Evolutionary conservation across 2,113 vertebrate genomes (phyloP), one percentile per base, ranked within the genome.

Genomic region (Coracopsis vasa): DNA sequence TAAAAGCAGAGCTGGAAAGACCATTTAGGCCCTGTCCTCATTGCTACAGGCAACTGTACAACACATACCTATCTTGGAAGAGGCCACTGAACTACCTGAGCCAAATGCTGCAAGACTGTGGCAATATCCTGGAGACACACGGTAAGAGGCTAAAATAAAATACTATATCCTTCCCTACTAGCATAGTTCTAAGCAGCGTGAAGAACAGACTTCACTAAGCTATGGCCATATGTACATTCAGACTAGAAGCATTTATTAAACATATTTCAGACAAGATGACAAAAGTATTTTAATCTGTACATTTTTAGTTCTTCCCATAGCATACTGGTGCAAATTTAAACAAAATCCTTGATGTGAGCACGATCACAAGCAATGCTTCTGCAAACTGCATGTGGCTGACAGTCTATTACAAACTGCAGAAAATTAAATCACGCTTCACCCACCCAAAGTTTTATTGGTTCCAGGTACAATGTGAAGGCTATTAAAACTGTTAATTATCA

Each of bases 221-320:
- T 67, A 24, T 37, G 15, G 65, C 11, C 21, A 79, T 15, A 50
- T 11, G 33, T 13, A 16, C 17, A 19, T 25, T 11, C 78, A 74
- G 47, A 45, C 16, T 42, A 74, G 15, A 78, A 65, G 27, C 1
- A 58, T 17, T 31, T 62, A 31, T 33, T 82, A 62, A 71, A 70
- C 54, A 24, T 16, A 60, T 53, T 86, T 90, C 20, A 31, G 56
- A 14, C 18, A 60, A 75, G 9, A 80, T 2, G 3, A 58, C 11
- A 11, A 1, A 41, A 66, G 16, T 47, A 58, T n/a, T 31, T 80
- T 44, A 65, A 51, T 20, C 48, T 0, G 0, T 24, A 33, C 2
- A 1, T 14, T 39, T 88, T 41, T 70, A n/a, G 12, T 44, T 83
- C 65, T 86, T 19, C 11, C 19, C 7, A 33, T 6, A 50, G n/a